Conservation (phyloP, 2,888 invertebrate genomes). For the Apodemia mormo region DNA sequence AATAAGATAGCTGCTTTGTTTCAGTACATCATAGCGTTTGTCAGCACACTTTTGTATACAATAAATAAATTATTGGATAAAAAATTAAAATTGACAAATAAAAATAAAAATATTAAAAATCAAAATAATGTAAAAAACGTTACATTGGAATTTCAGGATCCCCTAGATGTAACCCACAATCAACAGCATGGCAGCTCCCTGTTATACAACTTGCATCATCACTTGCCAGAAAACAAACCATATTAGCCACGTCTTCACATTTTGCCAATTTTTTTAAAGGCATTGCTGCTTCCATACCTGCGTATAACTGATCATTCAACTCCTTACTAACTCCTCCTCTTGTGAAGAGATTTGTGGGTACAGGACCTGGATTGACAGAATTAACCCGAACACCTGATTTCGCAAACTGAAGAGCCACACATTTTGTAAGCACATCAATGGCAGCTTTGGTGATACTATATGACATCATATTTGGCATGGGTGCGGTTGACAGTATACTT, state of each 20-base stretch:
- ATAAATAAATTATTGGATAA: too few relatives aligned
- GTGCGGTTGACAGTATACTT: slow-evolving; percentile 53
- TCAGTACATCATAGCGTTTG: neutral
- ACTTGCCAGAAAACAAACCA: slow-evolving; percentile 59
- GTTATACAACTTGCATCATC: slow-evolving; percentile 59
- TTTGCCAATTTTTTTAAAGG: slow-evolving; percentile 53
- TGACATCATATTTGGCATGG: slow-evolving; percentile 51
- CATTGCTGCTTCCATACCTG: slow-evolving; percentile 44
- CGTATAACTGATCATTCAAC: slow-evolving; percentile 48
- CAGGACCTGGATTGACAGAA: slow-evolving; percentile 62
- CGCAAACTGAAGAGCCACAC: slow-evolving; percentile 57
- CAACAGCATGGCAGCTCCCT: slow-evolving; percentile 55
- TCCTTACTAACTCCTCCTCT: slow-evolving; percentile 52
- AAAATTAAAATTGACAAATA: too few relatives aligned
- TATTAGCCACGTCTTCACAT: slow-evolving; percentile 57
- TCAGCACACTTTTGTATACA: too few relatives aligned
- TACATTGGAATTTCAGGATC: slow-evolving; percentile 27
- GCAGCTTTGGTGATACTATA: slow-evolving; percentile 70
- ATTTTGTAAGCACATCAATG: slow-evolving; percentile 64
- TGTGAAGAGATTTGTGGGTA: slow-evolving; percentile 57
- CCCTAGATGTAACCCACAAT: slow-evolving; percentile 58
- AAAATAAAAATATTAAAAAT: neutral
- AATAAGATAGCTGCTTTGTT: neutral
- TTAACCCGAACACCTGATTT: slow-evolving; percentile 62
- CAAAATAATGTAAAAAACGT: neutral